A percentile compares a stretch with the other conserved stretches of the same genome.
Conservation (phyloP, 2,797 vertebrate species). For the Cephalopachus bancanus region DNA sequence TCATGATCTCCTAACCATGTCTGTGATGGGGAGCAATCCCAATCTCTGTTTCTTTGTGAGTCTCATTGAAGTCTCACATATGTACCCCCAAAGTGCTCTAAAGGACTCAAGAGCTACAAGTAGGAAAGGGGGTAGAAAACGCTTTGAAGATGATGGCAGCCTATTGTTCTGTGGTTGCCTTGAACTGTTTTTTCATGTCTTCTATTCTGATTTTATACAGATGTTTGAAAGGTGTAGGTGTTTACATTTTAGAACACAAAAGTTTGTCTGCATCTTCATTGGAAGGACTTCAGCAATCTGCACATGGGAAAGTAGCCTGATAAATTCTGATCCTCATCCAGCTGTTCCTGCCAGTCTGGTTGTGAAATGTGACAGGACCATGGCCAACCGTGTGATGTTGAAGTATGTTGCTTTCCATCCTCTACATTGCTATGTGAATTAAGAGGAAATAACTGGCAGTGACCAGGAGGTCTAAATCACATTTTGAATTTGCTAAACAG, state of each 20-base stretch:
- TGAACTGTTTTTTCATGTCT: neutral
- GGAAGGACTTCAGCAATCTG: slow-evolving; percentile 61
- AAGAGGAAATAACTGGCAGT: slow-evolving; percentile 19
- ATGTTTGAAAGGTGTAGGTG: slow-evolving; percentile 26
- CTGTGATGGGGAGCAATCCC: neutral
- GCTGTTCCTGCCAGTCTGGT: slow-evolving; percentile 77
- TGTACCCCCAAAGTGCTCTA: neutral
- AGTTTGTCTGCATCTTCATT: slow-evolving; percentile 28
- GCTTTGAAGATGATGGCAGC: neutral
- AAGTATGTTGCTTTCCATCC: slow-evolving; percentile 52
- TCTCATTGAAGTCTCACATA: neutral
- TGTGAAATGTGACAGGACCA: slow-evolving; percentile 70
- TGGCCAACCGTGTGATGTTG: slow-evolving; percentile 60
- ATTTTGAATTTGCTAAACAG: slow-evolving; percentile 54
- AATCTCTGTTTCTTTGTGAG: neutral
- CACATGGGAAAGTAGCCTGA: slow-evolving; percentile 50
- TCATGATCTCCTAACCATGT: neutral
- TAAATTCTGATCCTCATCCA: slow-evolving; percentile 67
- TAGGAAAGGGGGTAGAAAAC: neutral
- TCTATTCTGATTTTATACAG: neutral
- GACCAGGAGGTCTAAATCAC: slow-evolving; percentile 50
- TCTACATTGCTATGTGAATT: slow-evolving; percentile 26
- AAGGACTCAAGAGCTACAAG: neutral
- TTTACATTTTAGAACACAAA: neutral
- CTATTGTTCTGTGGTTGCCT: neutral